These are phyloP conservation scores for Oenanthe oenanthe DNA, from an alignment of 2,113 vertebrate genomes.

Conservation along the genomic window DNA sequence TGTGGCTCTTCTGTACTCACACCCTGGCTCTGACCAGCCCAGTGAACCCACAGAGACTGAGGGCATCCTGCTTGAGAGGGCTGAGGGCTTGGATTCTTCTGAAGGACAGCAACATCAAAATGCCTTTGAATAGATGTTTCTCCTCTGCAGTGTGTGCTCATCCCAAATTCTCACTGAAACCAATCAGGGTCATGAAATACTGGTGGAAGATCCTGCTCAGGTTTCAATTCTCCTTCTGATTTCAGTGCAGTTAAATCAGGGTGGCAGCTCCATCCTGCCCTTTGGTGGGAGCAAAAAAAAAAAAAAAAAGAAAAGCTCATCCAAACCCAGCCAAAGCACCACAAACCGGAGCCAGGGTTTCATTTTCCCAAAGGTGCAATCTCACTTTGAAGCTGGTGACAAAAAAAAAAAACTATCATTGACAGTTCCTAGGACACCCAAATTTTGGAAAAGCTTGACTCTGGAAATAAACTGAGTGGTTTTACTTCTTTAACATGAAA, in stretches of 20 bases:
- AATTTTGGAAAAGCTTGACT: neutral
- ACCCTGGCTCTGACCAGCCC: neutral
- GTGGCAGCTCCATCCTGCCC: neutral
- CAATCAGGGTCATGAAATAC: neutral
- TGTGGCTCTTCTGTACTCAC: neutral
- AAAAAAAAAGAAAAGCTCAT: neutral
- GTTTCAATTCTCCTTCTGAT: neutral
- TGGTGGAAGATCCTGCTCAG: neutral
- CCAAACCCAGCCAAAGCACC: neutral
- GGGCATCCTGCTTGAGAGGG: rapidly evolving
- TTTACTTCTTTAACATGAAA: neutral
- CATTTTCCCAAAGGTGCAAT: neutral
- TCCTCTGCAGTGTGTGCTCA: neutral
- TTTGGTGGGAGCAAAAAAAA: neutral
- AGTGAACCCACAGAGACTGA: neutral
- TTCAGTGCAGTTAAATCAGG: neutral
- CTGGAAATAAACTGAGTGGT: neutral
- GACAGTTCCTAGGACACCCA: neutral
- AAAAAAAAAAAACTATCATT: neutral
- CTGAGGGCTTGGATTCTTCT: neutral
- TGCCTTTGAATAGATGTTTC: neutral
- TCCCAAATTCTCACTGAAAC: neutral
- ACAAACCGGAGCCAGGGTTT: neutral
- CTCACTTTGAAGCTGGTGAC: neutral
- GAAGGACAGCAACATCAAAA: neutral